A percentile compares a stretch with the other conserved stretches of the same genome.
Evolutionary conservation across 2,888 invertebrate genomes (phyloP).

Genomic region (Meta bourneti): DNA sequence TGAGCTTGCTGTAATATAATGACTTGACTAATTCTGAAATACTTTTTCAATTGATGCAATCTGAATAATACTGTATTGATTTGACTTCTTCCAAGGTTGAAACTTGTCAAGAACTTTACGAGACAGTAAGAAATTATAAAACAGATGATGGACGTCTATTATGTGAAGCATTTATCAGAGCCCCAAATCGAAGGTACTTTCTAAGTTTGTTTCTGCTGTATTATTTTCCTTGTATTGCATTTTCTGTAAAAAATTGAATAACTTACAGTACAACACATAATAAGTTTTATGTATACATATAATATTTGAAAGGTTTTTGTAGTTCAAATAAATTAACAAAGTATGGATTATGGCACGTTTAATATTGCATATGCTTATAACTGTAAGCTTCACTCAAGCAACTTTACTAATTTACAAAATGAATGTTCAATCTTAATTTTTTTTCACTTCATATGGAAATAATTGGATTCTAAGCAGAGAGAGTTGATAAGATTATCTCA

Average conservation of each 20-base stretch:
- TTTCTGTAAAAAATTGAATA: background rate
- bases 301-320: no score
- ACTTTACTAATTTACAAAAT: no score
- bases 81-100: conserved; percentile 80
- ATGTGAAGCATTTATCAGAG: conserved; percentile 96
- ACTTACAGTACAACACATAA: no score
- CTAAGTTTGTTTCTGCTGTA: background rate
- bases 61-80: background rate
- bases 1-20: background rate
- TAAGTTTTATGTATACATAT: no score
- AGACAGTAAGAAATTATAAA: conserved; percentile 92
- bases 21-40: background rate
- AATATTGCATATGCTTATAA: no score
- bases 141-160: conserved; percentile 94
- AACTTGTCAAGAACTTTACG: conserved; percentile 92
- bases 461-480: no score
- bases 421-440: no score
- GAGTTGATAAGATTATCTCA: no score
- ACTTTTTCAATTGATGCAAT: background rate
- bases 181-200: conserved; percentile 92
- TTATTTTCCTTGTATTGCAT: background rate
- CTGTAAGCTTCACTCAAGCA: no score
- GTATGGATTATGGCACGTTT: no score
- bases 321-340: no score
- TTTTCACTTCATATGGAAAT: no score